Base-by-base conservation (phyloP, 2,797 vertebrate genomes). In the Ispidina picta region DNA sequence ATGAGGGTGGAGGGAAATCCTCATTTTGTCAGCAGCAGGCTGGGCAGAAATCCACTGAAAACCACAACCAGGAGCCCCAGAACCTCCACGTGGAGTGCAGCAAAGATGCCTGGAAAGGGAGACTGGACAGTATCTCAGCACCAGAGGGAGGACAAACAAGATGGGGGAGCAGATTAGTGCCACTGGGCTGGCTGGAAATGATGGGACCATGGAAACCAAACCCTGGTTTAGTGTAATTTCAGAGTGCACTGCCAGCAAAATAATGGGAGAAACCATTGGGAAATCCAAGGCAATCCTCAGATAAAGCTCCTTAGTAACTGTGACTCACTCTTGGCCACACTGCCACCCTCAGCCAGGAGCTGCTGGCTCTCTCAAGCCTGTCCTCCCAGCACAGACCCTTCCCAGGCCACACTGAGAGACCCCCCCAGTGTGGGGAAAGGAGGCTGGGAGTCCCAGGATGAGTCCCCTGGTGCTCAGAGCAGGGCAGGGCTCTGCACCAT, bases 1-100 rank as follows among this genome's bases (percentile, higher is more conserved):
- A 25, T 1, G 5, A 69, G 44, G 28, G 28, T 43, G 19, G 15
- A 81, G 44, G 75, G 66, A 82, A 86, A 72, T n/a, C 43, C 63
- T 62, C 0, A 0, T 37, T 75, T 72, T 25, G 44, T 58, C 65
- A 62, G 89, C 43, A 51, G 48, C 22, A 66, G 82, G 59, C 48
- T 69, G 81, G 66, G 75, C 88, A 92, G 80, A 94, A 92, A 81
- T 66, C 89, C 5, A 12, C 52, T 75, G 4, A 54, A 90, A 43
- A 55, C 70, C 73, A 65, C 85, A 92, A 43, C n/a, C 5, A 16
- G 63, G 46, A 39, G 59, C 31, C 72, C 59, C 69, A 83, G 59
- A 39, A 39, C 13, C 37, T 39, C 37, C 37, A 14, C 37, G 5
- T 37, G 37, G 37, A 37, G 37, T 12, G 37, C 37, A 63, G 55